Evolutionary conservation across 2,888 invertebrate species (phyloP), one percentile per base, ranked within the genome.

Genomic region (Stenodema calcarata): DNA sequence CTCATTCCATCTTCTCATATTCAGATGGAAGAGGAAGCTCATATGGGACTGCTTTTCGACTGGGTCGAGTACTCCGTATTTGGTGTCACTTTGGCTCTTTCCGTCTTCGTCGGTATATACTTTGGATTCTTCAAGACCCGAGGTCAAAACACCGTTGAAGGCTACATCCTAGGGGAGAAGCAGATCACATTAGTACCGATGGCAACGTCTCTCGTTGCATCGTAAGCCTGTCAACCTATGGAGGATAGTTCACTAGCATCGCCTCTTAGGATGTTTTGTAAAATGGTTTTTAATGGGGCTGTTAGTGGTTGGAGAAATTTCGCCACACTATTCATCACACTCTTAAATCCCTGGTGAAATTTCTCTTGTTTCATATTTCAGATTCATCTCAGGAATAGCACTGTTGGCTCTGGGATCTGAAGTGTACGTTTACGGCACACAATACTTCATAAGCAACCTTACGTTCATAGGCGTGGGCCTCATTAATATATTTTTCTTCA

Each of bases 341-440:
- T 4, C 35, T 35, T 35, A 35, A 35, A 35, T 35, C 35, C 35
- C 35, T 35, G n/a, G n/a, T 7, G 35, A 35, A 35, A 2, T 35
- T 35, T 35, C 35, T 35, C 7, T 35, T 35, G 35, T 35, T 75
- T 9, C 12, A 12, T 12, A 4, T 78, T 42, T 30, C 92, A 95
- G 95, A 91, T 95, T 95, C 90, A 94, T 95, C 89, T 95, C 95
- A 35, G 95, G 95, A 1, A 95, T 95, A 87, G 94, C 95, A 28
- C 92, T 95, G 84, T 91, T 95, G 87, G 95, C 95, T 16, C 92
- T 95, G 28, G 95, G 95, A 0, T 94, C 95, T 0, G 95, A 95
- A 91, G 94, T 95, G 92, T 95, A 95, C 90, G 94, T 94, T 0
- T 95, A 94, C 89, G 95, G 95, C 0, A 95, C 95, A 0, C 95